Conservation (phyloP, 2,797 vertebrate genomes). For the Myotis planiceps region DNA sequence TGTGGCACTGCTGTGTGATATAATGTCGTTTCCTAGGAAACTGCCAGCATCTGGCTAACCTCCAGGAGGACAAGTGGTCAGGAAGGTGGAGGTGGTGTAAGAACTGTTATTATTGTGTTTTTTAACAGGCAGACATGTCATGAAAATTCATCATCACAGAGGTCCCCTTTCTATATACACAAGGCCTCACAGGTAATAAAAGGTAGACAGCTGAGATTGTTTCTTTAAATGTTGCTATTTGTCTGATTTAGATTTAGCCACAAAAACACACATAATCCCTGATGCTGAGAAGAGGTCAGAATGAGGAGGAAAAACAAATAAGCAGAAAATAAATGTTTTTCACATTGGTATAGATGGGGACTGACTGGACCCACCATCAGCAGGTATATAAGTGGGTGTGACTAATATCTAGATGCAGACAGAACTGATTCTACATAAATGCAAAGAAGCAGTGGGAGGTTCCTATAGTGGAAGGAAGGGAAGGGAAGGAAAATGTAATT, state of each 20-base stretch:
- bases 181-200: not conserved
- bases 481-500: not conserved
- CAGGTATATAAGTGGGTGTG: not conserved
- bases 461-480: not conserved
- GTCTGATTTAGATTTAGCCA: not conserved
- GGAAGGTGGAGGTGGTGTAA: not conserved
- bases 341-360: not conserved
- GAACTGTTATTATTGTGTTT: not conserved
- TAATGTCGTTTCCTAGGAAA: conserved; percentile 59
- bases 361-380: not conserved
- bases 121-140: not conserved
- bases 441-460: not conserved
- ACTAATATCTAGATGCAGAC: not conserved
- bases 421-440: not conserved
- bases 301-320: not conserved
- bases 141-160: not conserved
- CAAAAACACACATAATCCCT: conserved; percentile 25
- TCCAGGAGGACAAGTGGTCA: conserved; percentile 31
- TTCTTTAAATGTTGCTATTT: not conserved
- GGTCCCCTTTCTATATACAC: not conserved
- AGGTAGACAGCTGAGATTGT: not conserved
- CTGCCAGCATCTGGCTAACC: not conserved
- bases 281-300: not conserved
- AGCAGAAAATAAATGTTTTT: not conserved
- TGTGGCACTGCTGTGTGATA: not conserved